phyloP scores from a whole-genome alignment of 2,888 invertebrate species.

The Lasiommata megera region DNA sequence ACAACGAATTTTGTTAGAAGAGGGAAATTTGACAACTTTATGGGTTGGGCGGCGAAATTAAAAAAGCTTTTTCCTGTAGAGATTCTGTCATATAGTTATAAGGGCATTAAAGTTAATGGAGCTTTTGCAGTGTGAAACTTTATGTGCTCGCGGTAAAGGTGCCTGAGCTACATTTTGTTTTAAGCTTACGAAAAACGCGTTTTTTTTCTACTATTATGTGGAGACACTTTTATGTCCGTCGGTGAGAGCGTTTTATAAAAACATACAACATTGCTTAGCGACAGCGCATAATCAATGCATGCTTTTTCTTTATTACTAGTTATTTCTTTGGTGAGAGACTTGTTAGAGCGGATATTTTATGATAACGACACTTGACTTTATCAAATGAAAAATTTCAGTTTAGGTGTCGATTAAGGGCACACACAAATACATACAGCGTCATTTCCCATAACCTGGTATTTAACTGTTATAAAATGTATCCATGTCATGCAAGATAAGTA shows the following conservation, averaged over 20 bases:
- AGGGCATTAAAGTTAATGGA: conserved; percentile 72
- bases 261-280: not conserved
- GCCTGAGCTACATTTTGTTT: not conserved
- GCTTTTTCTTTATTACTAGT: too few relatives aligned
- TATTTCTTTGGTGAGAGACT: too few relatives aligned
- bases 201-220: not conserved
- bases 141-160: conserved; percentile 49
- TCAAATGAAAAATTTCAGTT: too few relatives aligned
- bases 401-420: too few relatives aligned
- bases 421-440: too few relatives aligned
- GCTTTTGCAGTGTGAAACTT: conserved; percentile 55
- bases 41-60: conserved; percentile 48
- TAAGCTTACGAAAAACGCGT: conserved; percentile 5
- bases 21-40: conserved; percentile 34
- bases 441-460: too few relatives aligned
- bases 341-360: too few relatives aligned
- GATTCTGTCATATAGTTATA: conserved; percentile 68
- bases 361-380: too few relatives aligned
- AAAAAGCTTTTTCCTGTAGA: conserved; percentile 69
- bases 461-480: too few relatives aligned
- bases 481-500: too few relatives aligned
- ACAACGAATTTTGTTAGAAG: not conserved
- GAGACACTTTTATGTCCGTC: not conserved
- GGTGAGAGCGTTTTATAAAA: not conserved
- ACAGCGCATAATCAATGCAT: too few relatives aligned